These are phyloP conservation scores for Asarcornis scutulata DNA, from an alignment of 2,113 vertebrate genomes.

Conservation along the genomic window DNA sequence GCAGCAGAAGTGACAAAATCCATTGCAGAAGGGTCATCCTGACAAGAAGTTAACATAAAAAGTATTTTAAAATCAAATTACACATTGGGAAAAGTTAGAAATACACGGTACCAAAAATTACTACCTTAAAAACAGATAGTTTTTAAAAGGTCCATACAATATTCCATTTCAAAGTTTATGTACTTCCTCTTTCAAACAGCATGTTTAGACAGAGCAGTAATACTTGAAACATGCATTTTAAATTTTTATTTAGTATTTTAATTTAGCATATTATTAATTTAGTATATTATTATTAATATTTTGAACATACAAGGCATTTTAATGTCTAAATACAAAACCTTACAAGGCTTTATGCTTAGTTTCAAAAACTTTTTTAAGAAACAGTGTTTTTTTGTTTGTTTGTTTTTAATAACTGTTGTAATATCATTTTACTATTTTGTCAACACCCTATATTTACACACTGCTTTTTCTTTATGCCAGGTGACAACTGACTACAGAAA, in stretches of 20 bases:
- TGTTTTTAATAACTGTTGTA: background rate
- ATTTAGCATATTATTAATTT: background rate
- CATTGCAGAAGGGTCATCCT: conserved; percentile 96
- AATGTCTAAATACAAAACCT: background rate
- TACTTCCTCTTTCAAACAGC: background rate
- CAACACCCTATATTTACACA: background rate
- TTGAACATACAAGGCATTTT: no score
- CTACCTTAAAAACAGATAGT: background rate
- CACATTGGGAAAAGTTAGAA: background rate
- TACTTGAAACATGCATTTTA: background rate
- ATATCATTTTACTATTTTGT: background rate
- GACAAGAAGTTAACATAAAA: conserved; percentile 39
- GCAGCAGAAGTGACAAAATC: conserved; percentile 96
- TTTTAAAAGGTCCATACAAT: background rate
- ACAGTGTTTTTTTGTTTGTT: no score
- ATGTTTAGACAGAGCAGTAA: background rate
- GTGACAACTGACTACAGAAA: background rate
- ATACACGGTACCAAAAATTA: background rate
- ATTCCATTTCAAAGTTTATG: background rate
- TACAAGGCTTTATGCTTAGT: background rate
- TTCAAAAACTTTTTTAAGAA: background rate
- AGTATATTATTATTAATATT: background rate
- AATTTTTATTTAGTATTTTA: background rate
- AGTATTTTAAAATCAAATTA: background rate
- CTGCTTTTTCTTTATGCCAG: background rate